Conservation (phyloP, 2,113 vertebrate species). For the Pygoscelis antarcticus region DNA sequence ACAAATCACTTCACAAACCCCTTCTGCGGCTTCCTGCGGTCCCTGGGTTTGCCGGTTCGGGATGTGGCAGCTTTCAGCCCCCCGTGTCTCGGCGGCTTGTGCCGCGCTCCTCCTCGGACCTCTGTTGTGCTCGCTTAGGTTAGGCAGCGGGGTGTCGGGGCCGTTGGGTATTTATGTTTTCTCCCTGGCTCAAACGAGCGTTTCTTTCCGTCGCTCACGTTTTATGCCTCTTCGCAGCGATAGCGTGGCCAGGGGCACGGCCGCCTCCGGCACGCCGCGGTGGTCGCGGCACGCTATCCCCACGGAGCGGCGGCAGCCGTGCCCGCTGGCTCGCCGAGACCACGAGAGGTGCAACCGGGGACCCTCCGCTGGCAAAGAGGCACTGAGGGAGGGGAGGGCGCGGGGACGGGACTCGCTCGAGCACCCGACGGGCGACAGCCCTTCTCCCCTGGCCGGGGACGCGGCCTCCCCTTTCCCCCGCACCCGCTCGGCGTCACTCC, state of each 20-base stretch:
- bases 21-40: neutral
- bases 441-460: rapidly evolving
- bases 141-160: neutral
- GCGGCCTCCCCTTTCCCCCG: rapidly evolving
- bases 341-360: neutral
- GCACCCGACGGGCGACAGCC: neutral
- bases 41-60: neutral
- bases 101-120: neutral
- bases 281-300: neutral
- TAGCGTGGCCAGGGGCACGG: rapidly evolving
- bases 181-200: too few species aligned
- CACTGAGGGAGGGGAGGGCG: neutral
- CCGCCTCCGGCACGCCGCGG: rapidly evolving
- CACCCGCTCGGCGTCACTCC: rapidly evolving
- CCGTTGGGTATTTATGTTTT: neutral
- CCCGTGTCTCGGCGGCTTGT: neutral
- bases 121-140: too few species aligned
- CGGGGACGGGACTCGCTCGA: neutral
- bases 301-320: neutral
- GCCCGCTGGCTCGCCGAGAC: neutral
- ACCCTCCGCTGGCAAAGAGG: neutral
- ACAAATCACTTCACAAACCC: conserved; percentile 60
- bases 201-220: neutral
- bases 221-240: neutral
- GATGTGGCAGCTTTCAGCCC: neutral